Base-by-base conservation (phyloP, 2,113 vertebrate species). In the Onychostoma macrolepis region DNA sequence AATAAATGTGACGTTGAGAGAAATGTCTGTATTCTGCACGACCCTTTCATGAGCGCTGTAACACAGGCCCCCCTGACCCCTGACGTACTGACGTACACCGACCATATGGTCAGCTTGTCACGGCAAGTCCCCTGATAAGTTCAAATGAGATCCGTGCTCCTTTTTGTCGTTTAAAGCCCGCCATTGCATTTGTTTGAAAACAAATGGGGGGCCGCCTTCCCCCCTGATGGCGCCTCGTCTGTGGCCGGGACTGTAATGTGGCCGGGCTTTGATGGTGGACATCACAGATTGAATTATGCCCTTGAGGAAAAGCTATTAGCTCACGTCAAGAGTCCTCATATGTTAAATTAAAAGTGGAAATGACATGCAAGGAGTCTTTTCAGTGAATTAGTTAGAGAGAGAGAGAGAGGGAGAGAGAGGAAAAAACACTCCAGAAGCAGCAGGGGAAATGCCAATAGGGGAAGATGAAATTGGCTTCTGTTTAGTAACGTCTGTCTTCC, bases 261-360 rank as follows among this genome's bases (percentile, higher is more conserved):
- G 91, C 86, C 74, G 89, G 94, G 94, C 95, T 94, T 94, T 96
- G 94, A 95, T 95, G 94, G 93, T 93, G 93, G 92, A 95, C 92
- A 93, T 94, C 88, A 87, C 93, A 93, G 93, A 96, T 95, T 95
- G 92, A 95, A 95, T 95, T 95, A 95, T 95, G 93, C 89, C 93
- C 93, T 93, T 92, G 94, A 95, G 95, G 94, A 94, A 95, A 94
- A 95, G 93, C 94, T 94, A 95, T 95, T 95, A 95, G 94, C 93
- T 93, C 91, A 90, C 83, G 94, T 94, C 92, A 94, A 93, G 92
- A 93, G 93, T 90, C 91, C 89, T 95, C 94, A 92, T 94, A 95
- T 95, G 94, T 92, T 93, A 94, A 96, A 95, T 95, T 94, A 94
- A 95, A 95, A 95, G 93, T 95, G 94, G 95, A 95, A 94, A 95